Evolutionary conservation across 2,113 vertebrate species (phyloP).

Genomic region (Columba janthina): DNA sequence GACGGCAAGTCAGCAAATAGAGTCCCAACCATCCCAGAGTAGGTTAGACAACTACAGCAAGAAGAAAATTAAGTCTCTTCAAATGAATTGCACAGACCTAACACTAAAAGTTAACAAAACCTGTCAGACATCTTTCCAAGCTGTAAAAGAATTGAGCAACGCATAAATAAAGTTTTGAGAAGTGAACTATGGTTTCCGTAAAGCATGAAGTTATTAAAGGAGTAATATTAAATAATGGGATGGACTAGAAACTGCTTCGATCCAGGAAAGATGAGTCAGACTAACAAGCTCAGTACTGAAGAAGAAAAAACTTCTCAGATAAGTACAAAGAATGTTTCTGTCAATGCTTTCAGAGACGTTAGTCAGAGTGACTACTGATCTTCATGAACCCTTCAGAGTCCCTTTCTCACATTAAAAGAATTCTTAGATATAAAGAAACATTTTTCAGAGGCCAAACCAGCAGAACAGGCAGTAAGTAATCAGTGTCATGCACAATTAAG

Average conservation of each 20-base stretch:
- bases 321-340: not conserved
- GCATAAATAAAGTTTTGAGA: not conserved
- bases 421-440: not conserved
- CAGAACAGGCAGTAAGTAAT: not conserved
- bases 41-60: not conserved
- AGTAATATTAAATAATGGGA: not conserved
- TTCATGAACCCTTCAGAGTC: not conserved
- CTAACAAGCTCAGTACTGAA: not conserved
- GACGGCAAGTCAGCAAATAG: not conserved
- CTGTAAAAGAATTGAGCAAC: not conserved
- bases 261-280: not conserved
- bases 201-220: not conserved
- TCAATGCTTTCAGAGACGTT: not conserved
- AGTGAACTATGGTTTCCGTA: not conserved
- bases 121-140: not conserved
- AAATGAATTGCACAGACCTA: not conserved
- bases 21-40: not conserved
- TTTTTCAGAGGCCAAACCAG: not conserved
- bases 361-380: not conserved
- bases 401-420: constrained; percentile 7
- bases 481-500: not conserved
- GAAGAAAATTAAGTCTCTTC: not conserved
- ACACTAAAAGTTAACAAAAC: not conserved
- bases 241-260: not conserved
- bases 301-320: not conserved